Percentiles rank a stretch among this genome's conserved stretches.
These are phyloP conservation scores for Pseudocheirus occidentalis DNA, from an alignment of 2,797 vertebrate genomes.

Conservation along the genomic window DNA sequence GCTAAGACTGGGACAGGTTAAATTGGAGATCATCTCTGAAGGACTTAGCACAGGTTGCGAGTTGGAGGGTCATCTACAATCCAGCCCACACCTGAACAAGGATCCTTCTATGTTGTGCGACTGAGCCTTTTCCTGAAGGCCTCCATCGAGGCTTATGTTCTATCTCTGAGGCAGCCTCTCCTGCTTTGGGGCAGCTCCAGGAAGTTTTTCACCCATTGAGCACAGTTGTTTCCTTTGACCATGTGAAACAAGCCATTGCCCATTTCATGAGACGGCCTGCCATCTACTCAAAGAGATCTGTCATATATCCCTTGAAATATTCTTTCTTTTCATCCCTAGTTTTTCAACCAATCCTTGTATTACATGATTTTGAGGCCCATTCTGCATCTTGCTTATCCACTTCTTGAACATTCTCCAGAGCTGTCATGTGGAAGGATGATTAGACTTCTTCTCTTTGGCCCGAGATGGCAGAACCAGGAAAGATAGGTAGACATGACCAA, in stretches of 20 bases:
- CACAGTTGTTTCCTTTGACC: not conserved
- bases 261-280: not conserved
- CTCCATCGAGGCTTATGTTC: too few species aligned
- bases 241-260: not conserved
- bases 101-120: not conserved
- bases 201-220: not conserved
- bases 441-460: not conserved
- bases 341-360: not conserved
- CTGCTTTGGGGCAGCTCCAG: not conserved
- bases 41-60: not conserved
- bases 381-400: not conserved
- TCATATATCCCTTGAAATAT: not conserved
- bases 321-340: not conserved
- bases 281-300: not conserved
- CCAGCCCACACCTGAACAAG: not conserved
- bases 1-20: not conserved
- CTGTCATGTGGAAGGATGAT: not conserved
- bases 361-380: not conserved
- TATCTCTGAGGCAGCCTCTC: not conserved
- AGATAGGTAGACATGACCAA: too few species aligned
- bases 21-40: not conserved
- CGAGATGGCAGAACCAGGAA: not conserved
- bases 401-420: not conserved
- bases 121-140: not conserved
- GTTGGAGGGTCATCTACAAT: not conserved